Percentiles rank a stretch among this genome's conserved stretches.
Conservation (phyloP, 2,113 vertebrate species). For the Ochotona curzoniae region DNA sequence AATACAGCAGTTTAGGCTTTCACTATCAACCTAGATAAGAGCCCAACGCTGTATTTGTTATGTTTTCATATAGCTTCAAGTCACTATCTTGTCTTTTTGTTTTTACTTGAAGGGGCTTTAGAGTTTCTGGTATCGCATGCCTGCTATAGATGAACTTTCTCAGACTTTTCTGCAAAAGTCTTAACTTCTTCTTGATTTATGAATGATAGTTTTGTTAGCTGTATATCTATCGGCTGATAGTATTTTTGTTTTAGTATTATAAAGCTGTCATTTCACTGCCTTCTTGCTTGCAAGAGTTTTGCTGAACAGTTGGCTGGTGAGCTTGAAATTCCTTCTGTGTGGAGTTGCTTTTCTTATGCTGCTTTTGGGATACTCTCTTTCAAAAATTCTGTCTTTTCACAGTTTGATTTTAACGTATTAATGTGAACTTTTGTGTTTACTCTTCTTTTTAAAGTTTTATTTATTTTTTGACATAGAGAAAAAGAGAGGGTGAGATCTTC, state of each 20-base stretch:
- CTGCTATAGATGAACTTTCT: not conserved
- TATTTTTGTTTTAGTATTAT: not conserved
- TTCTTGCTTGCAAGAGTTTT: not conserved
- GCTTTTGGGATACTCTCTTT: not conserved
- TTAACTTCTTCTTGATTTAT: not conserved
- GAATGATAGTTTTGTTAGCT: not conserved
- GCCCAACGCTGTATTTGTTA: not conserved
- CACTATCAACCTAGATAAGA: not conserved
- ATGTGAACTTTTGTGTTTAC: not conserved
- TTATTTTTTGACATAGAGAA: no score
- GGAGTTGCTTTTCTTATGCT: not conserved
- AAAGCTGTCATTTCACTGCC: not conserved
- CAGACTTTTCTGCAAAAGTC: not conserved
- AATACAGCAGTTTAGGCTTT: not conserved
- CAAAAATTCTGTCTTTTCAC: not conserved
- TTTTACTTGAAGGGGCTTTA: not conserved
- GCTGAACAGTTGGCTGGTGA: not conserved
- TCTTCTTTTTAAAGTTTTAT: not conserved
- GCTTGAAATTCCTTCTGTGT: not conserved
- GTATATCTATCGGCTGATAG: not conserved
- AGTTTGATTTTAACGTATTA: not conserved
- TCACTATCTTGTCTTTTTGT: not conserved
- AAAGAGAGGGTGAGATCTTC: not conserved
- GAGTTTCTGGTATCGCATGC: not conserved
- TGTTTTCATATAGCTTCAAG: not conserved